Evolutionary conservation across 2,888 invertebrate species (phyloP).

Genomic region (Hirtodrosophila confusa): DNA sequence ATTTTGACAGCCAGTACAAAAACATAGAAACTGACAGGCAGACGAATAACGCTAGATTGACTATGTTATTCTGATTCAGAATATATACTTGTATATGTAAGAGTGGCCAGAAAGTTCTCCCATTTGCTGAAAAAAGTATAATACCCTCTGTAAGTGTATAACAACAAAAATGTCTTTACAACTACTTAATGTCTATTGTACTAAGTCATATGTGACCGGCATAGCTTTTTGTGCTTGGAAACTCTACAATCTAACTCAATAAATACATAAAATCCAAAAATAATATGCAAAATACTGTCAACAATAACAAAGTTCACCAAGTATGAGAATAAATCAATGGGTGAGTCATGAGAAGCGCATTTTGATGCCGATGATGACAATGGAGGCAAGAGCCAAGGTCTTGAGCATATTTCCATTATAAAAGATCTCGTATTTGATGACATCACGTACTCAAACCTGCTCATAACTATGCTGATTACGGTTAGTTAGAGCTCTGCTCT

Average conservation of each 20-base stretch:
- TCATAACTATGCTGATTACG: conserved; percentile 27
- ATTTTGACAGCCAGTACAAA: too few relatives aligned
- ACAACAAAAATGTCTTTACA: too few relatives aligned
- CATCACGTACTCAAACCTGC: conserved; percentile 31
- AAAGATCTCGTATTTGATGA: conserved; percentile 43
- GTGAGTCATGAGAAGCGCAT: conserved; percentile 34
- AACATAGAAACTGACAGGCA: too few relatives aligned
- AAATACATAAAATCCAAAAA: conserved; percentile 1
- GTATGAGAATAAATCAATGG: conserved; percentile 24
- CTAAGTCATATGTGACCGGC: not conserved
- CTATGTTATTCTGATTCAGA: too few relatives aligned
- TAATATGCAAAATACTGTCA: conserved; percentile 1
- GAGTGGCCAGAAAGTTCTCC: too few relatives aligned
- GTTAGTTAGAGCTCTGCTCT: not conserved
- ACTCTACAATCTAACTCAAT: conserved; percentile 39
- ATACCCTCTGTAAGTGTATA: too few relatives aligned
- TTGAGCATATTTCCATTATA: conserved; percentile 41
- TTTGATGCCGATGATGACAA: conserved; percentile 18
- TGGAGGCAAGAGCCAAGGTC: conserved; percentile 38
- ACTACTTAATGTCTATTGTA: too few relatives aligned
- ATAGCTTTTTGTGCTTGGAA: conserved; percentile 1
- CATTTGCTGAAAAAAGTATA: too few relatives aligned
- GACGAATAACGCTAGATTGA: too few relatives aligned
- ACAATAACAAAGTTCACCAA: conserved; percentile 10
- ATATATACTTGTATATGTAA: too few relatives aligned